Conservation (phyloP, 2,113 vertebrate genomes). For the Lanius ludovicianus region DNA sequence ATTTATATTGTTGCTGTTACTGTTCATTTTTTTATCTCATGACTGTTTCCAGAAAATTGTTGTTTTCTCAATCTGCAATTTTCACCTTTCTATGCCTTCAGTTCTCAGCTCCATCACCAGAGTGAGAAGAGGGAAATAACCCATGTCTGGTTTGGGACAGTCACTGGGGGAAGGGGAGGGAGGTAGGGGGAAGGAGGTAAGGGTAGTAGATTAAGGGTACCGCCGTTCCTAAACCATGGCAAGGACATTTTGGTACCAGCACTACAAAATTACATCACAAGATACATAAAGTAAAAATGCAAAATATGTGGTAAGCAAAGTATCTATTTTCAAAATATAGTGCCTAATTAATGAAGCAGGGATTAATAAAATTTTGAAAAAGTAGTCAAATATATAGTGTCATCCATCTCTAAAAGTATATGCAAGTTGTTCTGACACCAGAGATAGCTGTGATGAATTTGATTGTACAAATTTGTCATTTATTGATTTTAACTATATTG, state of each 20-base stretch:
- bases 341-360: not conserved
- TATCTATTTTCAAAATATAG: not conserved
- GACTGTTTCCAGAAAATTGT: not conserved
- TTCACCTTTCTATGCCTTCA: not conserved
- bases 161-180: accelerated
- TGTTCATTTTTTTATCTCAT: not conserved
- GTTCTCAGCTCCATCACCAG: not conserved
- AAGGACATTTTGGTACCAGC: not conserved
- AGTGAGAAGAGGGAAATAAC: not conserved
- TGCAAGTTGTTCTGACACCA: not conserved
- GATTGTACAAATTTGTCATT: not conserved
- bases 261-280: not conserved
- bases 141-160: not conserved
- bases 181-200: not conserved
- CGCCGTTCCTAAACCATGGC: not conserved
- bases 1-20: not conserved
- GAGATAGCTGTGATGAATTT: not conserved
- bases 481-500: not conserved
- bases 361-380: not conserved
- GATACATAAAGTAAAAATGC: not conserved
- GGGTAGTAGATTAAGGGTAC: not conserved
- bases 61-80: not conserved
- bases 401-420: not conserved
- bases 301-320: not conserved
- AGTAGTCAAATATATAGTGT: not conserved